Conservation (phyloP, 64 coral and sea anemone species). For the Trachythela sp. region DNA sequence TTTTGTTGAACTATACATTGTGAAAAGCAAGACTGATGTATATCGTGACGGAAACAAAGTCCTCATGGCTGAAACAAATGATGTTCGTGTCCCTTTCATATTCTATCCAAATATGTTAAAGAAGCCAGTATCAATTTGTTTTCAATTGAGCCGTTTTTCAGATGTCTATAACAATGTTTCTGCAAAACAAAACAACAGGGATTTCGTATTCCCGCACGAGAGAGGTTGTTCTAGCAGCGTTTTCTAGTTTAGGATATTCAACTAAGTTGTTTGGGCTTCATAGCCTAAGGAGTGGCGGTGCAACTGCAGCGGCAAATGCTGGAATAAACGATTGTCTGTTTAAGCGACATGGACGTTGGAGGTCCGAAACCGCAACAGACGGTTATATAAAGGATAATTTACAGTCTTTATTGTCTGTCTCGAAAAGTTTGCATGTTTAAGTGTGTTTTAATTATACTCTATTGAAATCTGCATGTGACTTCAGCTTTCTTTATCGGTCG, state of each 20-base stretch:
- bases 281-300: neutral
- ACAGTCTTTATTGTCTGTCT: neutral
- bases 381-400: neutral
- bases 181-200: neutral
- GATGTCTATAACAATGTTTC: neutral
- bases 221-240: too few relatives aligned
- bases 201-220: too few relatives aligned
- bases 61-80: neutral
- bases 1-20: conserved; percentile 27
- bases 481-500: neutral
- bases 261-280: too few relatives aligned
- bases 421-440: neutral
- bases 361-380: neutral
- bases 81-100: neutral
- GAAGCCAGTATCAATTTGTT: neutral
- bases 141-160: neutral
- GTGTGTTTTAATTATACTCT: too few relatives aligned
- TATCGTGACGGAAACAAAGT: conserved; percentile 12
- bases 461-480: neutral
- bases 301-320: neutral
- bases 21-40: conserved; percentile 21
- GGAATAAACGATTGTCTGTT: neutral
- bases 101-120: neutral
- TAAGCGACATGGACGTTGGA: neutral
- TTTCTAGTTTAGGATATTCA: too few relatives aligned